phyloP scores from a whole-genome alignment of 2,888 invertebrate genomes.

The Trichogramma dendrolimi region DNA sequence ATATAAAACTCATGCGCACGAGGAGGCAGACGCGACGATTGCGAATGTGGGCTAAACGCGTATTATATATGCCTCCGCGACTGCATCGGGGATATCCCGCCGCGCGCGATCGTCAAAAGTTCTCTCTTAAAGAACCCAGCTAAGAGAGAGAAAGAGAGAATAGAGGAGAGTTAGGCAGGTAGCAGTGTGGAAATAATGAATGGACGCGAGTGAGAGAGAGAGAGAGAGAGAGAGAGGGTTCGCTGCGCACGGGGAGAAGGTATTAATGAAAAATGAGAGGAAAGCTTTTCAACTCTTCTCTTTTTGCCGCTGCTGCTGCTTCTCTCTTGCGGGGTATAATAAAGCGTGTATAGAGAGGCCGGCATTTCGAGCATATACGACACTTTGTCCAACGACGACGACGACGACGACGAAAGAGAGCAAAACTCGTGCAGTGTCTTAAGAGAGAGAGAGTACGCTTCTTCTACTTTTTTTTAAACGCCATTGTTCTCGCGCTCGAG shows the following conservation, averaged over 20 bases:
- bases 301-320: neutral
- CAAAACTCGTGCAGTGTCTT: too few species aligned
- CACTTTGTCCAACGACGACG: neutral
- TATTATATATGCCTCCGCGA: too few species aligned
- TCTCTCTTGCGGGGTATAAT: conserved; percentile 16
- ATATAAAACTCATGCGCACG: too few species aligned
- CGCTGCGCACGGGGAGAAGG: too few species aligned
- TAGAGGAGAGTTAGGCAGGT: too few species aligned
- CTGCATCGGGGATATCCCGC: too few species aligned
- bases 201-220: neutral
- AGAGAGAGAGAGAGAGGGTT: neutral
- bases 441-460: neutral
- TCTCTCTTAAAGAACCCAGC: too few species aligned
- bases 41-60: too few species aligned
- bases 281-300: too few species aligned
- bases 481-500: neutral
- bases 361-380: neutral
- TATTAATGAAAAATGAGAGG: too few species aligned
- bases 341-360: conserved; percentile 11
- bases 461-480: neutral
- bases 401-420: neutral
- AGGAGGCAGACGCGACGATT: too few species aligned
- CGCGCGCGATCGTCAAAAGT: too few species aligned
- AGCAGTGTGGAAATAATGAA: conserved; percentile 16
- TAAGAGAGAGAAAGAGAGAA: neutral